Percentiles rank a stretch among this genome's conserved stretches.
Evolutionary conservation across 2,888 invertebrate species (phyloP).

Genomic region (Cerceris ruficornis): DNA sequence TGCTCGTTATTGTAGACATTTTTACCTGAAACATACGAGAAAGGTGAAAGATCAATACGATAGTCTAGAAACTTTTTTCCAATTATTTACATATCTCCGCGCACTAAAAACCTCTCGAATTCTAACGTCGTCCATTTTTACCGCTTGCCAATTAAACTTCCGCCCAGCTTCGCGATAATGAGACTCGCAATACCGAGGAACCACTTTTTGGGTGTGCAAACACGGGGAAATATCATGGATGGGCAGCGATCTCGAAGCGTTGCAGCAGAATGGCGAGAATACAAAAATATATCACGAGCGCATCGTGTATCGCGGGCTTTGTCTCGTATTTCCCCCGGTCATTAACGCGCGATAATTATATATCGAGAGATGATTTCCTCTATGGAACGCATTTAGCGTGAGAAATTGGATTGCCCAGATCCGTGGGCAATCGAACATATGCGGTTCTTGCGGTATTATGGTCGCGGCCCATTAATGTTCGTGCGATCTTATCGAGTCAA

Average conservation of each 20-base stretch:
- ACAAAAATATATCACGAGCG: not conserved
- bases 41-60: too few species aligned
- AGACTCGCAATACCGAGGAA: not conserved
- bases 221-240: too few species aligned
- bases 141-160: not conserved
- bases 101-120: not conserved
- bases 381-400: constrained; percentile 41
- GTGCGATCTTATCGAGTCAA: not conserved
- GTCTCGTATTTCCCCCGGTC: constrained; percentile 1
- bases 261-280: too few species aligned
- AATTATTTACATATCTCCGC: constrained; percentile 9
- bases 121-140: not conserved
- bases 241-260: too few species aligned
- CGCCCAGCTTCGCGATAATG: not conserved
- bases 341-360: constrained; percentile 43
- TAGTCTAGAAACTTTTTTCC: not conserved
- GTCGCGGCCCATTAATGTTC: constrained; percentile 25
- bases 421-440: constrained; percentile 17
- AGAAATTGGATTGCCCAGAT: constrained; percentile 55
- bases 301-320: constrained; percentile 5
- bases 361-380: constrained; percentile 28
- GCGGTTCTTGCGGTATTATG: constrained; percentile 45
- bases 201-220: too few species aligned
- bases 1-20: constrained; percentile 99
- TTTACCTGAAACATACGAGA: constrained; percentile 90